Evolutionary conservation across 2,113 vertebrate species (phyloP), one percentile per base, ranked within the genome.

Genomic region (Rhegmatorhina hoffmannsi): DNA sequence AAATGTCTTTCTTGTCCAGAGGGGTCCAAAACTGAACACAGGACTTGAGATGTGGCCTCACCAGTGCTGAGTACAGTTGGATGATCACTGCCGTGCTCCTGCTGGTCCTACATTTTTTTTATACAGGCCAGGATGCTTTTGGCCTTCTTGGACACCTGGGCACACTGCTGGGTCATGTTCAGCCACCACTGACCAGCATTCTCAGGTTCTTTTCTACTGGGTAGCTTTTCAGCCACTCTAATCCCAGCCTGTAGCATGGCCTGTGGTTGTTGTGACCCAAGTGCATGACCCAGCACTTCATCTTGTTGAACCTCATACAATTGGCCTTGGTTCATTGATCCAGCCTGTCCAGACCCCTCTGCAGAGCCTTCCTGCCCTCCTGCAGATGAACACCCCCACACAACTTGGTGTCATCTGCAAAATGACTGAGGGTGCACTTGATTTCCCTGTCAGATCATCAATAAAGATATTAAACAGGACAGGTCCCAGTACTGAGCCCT

Each of bases 401-500:
- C 46, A 40, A 7, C 13, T 34, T 40, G 16, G 38, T 68, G 70
- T 53, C 7, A 3, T 47, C 24, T 68, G 53, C 47, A 62, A 76
- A 83, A 55, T 49, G 40, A 49, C 34, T 23, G 31, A 23, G 8
- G 25, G 15, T 18, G 5, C 1, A 1, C 63, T 21, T 0, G 0
- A 43, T 69, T 34, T 31, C 46, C 24, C 68, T 43, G 14, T 62
- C 63, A 55, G 29, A 34, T 55, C 29, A 63, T 49, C 47, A 62
- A 6, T 31, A 25, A 19, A 40, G 10, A 21, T 34, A 24, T 17
- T 47, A 55, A 23, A 76, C 11, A 43, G 79, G 63, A 36, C 20
- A 23, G 46, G 13, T 24, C 29, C 29, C 9, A 76, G 0, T 23
- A 50, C 40, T 43, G 29, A 83, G 79, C 34, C 34, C 20, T 31